A percentile compares a stretch with the other conserved stretches of the same genome.
These are phyloP conservation scores for Aphodius granarius DNA, from an alignment of 2,888 invertebrate genomes.

Conservation along the genomic window DNA sequence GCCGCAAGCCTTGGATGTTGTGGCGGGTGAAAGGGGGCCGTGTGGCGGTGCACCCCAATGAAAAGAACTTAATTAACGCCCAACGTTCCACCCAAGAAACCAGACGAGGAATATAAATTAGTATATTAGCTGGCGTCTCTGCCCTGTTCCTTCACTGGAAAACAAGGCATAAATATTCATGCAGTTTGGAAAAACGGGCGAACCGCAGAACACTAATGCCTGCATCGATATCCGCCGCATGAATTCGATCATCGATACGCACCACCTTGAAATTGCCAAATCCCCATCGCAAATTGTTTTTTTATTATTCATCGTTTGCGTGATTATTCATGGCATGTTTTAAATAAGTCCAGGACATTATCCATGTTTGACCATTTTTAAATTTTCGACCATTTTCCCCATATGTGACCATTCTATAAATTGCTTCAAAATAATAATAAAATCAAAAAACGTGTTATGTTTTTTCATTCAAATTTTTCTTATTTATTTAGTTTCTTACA, in stretches of 20 bases:
- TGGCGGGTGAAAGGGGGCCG: background rate
- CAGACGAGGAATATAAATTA: constrained; percentile 28
- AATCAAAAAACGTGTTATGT: no score
- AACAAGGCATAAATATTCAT: background rate
- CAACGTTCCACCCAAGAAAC: background rate
- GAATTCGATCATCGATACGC: background rate
- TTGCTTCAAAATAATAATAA: no score
- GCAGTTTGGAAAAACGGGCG: background rate
- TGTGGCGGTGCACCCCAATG: background rate
- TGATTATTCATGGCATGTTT: no score
- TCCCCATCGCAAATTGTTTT: background rate
- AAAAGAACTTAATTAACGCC: constrained; percentile 11
- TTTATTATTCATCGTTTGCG: background rate
- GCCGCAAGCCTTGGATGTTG: background rate
- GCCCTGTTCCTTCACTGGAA: background rate
- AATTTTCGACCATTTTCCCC: no score
- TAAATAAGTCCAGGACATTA: no score
- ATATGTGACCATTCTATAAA: no score
- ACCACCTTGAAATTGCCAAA: background rate
- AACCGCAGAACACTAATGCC: background rate
- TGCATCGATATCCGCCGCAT: background rate
- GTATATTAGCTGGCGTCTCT: constrained; percentile 25
- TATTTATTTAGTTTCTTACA: no score
- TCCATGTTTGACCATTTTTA: no score
- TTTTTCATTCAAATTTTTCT: no score